A percentile compares a stretch with the other conserved stretches of the same genome.
phyloP scores from a whole-genome alignment of 1,140 invertebrate genomes.

The Eupristina koningsbergeri region DNA sequence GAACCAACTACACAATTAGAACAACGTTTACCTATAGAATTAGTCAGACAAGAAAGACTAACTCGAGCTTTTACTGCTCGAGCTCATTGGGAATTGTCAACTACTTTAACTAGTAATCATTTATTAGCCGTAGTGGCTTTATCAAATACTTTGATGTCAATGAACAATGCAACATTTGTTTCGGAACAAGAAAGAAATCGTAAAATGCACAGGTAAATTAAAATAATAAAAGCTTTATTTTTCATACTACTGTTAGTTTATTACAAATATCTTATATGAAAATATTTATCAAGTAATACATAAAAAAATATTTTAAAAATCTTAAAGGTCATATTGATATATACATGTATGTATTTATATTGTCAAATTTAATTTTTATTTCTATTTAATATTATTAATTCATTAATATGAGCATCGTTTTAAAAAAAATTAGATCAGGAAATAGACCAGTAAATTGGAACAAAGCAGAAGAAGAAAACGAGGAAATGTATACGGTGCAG shows the following conservation, averaged over 20 bases:
- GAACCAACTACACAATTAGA: conserved; percentile 72
- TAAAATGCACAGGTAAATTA: conserved; percentile 79
- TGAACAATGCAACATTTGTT: conserved; percentile 95
- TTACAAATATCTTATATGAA: too few relatives aligned
- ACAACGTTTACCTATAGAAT: conserved; percentile 81
- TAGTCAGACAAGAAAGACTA: conserved; percentile 82
- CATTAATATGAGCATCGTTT: too few relatives aligned
- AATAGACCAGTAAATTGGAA: conserved; percentile 76
- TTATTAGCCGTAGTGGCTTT: conserved; percentile 93
- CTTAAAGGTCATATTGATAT: too few relatives aligned
- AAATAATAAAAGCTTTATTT: too few relatives aligned
- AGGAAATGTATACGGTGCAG: conserved; percentile 87
- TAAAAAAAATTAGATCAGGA: conserved; percentile 62
- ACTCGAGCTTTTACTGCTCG: conserved; percentile 88
- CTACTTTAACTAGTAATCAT: conserved; percentile 95
- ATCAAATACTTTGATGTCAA: conserved; percentile 97
- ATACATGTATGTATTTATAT: too few relatives aligned
- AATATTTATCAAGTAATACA: too few relatives aligned
- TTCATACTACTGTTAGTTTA: too few relatives aligned
- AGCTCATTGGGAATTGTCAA: conserved; percentile 96
- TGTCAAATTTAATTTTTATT: too few relatives aligned
- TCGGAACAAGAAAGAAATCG: conserved; percentile 86
- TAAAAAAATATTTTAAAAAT: too few relatives aligned
- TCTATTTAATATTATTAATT: too few relatives aligned
- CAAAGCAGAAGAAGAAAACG: conserved; percentile 84